These are phyloP conservation scores for Montipora cactus DNA, from an alignment of 64 coral and sea anemone genomes.

Conservation along the genomic window DNA sequence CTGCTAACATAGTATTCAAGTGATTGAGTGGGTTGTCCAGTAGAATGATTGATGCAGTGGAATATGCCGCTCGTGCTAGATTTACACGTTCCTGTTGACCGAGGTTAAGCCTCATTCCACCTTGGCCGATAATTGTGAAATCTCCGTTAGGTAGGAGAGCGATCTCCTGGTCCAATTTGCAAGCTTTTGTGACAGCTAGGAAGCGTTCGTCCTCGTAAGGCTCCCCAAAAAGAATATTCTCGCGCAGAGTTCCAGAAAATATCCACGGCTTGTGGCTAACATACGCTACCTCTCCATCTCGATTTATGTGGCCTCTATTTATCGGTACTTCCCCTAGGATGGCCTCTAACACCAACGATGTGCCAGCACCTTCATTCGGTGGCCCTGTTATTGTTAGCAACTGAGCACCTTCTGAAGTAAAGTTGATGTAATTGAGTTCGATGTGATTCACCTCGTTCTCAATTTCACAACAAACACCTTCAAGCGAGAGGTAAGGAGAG, in stretches of 20 bases:
- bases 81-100: conserved; percentile 62
- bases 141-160: conserved; percentile 37
- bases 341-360: conserved; percentile 60
- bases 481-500: conserved; percentile 31
- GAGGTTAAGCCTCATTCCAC: conserved; percentile 54
- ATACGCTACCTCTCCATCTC: conserved; percentile 48
- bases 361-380: conserved; percentile 42
- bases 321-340: conserved; percentile 64
- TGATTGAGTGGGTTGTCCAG: conserved; percentile 73
- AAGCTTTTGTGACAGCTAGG: conserved; percentile 14
- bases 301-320: conserved; percentile 26
- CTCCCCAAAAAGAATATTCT: conserved; percentile 70
- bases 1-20: conserved; percentile 31
- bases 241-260: conserved; percentile 75
- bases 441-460: conserved; percentile 18
- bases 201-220: conserved; percentile 47
- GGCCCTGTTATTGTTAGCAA: conserved; percentile 69
- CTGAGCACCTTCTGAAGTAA: conserved; percentile 46
- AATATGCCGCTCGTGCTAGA: conserved; percentile 73
- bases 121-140: conserved; percentile 62
- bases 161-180: conserved; percentile 51
- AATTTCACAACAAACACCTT: conserved; percentile 51
- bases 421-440: conserved; percentile 59
- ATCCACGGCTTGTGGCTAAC: conserved; percentile 67
- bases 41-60: conserved; percentile 62